phyloP scores from a whole-genome alignment of 2,888 invertebrate species.

The Helobdella robusta region DNA sequence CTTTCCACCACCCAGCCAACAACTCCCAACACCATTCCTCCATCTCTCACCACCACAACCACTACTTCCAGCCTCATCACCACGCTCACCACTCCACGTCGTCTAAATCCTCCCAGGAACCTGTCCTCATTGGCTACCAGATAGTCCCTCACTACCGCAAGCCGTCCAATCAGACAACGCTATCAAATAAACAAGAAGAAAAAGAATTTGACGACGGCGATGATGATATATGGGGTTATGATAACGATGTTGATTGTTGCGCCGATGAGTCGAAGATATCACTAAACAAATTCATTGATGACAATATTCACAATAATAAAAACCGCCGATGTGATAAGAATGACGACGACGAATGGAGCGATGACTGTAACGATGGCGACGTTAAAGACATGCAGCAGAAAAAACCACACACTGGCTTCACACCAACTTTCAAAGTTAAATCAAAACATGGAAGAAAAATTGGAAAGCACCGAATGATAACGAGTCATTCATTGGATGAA shows the following conservation, averaged over 20 bases:
- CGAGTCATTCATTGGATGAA: no score
- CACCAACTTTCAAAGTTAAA: no score
- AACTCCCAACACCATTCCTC: not conserved
- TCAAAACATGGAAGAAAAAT: no score
- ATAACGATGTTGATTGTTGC: conserved; percentile 8
- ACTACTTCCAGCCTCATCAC: conserved; percentile 9
- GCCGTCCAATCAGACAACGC: not conserved
- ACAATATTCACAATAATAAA: no score
- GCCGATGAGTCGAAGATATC: not conserved
- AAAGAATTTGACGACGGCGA: conserved; percentile 9
- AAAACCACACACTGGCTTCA: no score
- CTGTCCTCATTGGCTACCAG: not conserved
- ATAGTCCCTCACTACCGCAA: not conserved
- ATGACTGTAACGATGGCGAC: not conserved
- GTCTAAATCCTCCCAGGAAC: not conserved
- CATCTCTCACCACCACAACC: conserved; percentile 1
- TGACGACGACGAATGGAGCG: not conserved
- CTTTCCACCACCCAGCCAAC: conserved; percentile 2
- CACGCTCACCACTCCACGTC: conserved; percentile 4
- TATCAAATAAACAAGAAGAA: no score
- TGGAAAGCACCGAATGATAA: no score
- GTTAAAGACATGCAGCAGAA: not conserved
- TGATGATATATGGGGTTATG: conserved; percentile 10
- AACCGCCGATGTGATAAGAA: not conserved
- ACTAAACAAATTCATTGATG: not conserved